Evolutionary conservation across 2,888 invertebrate genomes (phyloP), one percentile per base, ranked within the genome.

Genomic region (Quadroppia sp.): DNA sequence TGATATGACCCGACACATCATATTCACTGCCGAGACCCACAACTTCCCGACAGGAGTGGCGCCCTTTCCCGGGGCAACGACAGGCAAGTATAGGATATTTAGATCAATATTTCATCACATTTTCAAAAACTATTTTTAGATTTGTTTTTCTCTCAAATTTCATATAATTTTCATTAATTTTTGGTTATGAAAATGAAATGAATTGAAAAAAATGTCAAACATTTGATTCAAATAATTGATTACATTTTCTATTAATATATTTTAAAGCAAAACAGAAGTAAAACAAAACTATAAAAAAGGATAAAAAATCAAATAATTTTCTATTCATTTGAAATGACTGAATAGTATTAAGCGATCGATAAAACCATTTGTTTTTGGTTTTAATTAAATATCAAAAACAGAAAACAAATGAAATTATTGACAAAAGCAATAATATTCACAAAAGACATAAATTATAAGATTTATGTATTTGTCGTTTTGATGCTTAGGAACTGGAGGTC

Each of bases 11-110:
- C 89, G 91, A 0, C 94, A 98, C 83, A 88, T 98, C 50, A 94
- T 96, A 80, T 97, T 98, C 81, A 98, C 98, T 0, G 98, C 98
- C 0, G 98, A 99, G 85, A 99, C 98, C 0, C 98, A 99, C 83
- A 98, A 98, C 82, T 98, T 98, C 86, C 95, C 95, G 0, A 96
- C 95, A 0, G 85, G 95, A 0, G 95, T 98, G 13, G 94, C 96
- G 0, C 97, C 97, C 0, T 98, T 98, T 80, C 94, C 95, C 83
- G 98, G 98, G 0, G 97, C 98, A 0, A 94, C 97, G 0, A 98
- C 98, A 0, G 85, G 85, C 11, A 64, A 74, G 42, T 48, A 20
- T 48, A 9, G 20, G 4, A 48, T 53, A 36, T 36, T 64, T 64
- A 11, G 61, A 40, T 64, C 36, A n/a, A 32, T 9, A 32, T 1